Conservation (phyloP, 2,113 vertebrate species). For the Eidolon helvum region DNA sequence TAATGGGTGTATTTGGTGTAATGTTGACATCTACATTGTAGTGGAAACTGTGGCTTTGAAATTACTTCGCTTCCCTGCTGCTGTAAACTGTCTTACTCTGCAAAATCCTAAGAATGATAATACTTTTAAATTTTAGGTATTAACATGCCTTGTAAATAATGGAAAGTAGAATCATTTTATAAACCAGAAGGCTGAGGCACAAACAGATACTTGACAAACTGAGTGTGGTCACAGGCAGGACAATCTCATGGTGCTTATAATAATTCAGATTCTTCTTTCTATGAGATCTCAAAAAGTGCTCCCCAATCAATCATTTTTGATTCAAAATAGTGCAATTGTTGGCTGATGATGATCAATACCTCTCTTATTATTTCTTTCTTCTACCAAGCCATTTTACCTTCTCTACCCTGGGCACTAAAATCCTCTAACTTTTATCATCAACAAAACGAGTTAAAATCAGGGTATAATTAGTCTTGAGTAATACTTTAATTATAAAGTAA, state of each 20-base stretch:
- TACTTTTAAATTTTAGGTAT: background rate
- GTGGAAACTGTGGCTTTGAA: slow-evolving; percentile 36
- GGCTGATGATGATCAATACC: slow-evolving; percentile 62
- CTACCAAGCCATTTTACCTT: slow-evolving; percentile 65
- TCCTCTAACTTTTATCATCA: slow-evolving; percentile 54
- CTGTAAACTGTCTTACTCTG: background rate
- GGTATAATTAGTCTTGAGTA: slow-evolving; percentile 46
- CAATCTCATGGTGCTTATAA: background rate
- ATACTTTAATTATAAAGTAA: slow-evolving; percentile 49
- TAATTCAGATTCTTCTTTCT: background rate
- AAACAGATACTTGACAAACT: background rate
- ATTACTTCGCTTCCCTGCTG: background rate
- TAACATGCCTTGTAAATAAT: background rate
- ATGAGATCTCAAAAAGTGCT: background rate
- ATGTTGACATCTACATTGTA: background rate
- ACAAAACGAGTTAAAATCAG: slow-evolving; percentile 65
- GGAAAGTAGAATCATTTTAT: background rate
- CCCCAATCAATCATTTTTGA: background rate
- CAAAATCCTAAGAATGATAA: background rate
- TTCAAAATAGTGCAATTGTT: slow-evolving; percentile 55
- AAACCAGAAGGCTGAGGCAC: background rate
- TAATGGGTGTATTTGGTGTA: slow-evolving; percentile 15
- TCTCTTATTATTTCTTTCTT: slow-evolving; percentile 77
- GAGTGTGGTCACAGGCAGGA: background rate
- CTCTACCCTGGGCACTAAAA: background rate